A percentile compares a stretch with the other conserved stretches of the same genome.
These are phyloP conservation scores for Eupeodes corollae DNA, from an alignment of 1,140 invertebrate species.

Conservation along the genomic window DNA sequence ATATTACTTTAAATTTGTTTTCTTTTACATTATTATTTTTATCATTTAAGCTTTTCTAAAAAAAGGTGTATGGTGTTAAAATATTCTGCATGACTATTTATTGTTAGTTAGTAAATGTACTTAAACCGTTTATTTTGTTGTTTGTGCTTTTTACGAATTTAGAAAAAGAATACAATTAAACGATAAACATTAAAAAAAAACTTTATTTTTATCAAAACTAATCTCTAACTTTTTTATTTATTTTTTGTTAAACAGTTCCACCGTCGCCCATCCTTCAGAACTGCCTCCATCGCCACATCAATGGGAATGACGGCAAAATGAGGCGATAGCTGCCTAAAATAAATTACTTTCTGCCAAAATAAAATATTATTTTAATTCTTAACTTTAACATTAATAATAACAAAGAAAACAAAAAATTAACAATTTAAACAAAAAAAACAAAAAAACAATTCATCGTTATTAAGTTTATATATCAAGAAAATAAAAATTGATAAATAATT, in stretches of 20 bases:
- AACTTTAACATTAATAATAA: conserved; percentile 8
- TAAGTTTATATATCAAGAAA: no score
- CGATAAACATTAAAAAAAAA: no score
- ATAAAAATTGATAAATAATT: no score
- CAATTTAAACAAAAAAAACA: conserved; percentile 5
- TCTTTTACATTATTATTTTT: no score
- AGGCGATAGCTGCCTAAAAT: conserved; percentile 38
- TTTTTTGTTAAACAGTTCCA: conserved; percentile 64
- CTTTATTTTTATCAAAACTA: conserved; percentile 8
- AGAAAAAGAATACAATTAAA: no score
- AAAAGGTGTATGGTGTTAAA: no score
- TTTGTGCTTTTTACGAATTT: no score
- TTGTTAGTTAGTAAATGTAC: no score
- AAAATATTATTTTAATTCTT: background rate
- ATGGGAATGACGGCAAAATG: conserved; percentile 72
- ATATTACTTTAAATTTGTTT: no score
- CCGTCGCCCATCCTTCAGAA: conserved; percentile 93
- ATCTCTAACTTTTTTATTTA: conserved; percentile 28
- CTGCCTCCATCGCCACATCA: conserved; percentile 93
- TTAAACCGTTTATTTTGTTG: no score
- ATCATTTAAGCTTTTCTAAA: no score
- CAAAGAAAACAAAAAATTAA: conserved; percentile 16
- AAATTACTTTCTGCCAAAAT: background rate
- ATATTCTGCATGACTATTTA: no score
- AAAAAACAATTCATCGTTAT: background rate